Evolutionary conservation across 1,140 invertebrate species (phyloP), one percentile per base, ranked within the genome.

Genomic region (Drosophila nasuta): DNA sequence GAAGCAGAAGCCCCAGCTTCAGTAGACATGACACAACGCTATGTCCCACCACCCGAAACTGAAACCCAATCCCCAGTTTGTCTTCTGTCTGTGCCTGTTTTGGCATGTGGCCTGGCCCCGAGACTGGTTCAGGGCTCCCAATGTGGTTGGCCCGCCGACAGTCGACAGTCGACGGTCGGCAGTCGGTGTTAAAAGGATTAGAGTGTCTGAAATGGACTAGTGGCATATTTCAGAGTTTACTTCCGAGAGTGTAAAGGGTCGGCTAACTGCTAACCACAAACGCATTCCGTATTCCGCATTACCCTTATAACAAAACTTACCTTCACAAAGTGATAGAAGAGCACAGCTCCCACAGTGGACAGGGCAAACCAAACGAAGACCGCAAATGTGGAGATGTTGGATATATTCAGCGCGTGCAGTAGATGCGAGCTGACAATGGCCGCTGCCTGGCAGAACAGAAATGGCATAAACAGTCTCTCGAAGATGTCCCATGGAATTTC

Each of bases 251-350:
- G 57, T 46, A 15, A 38, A 52, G 25, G 52, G 15, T 25, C 35
- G 38, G 5, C 33, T 6, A 43, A 52, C 13, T 28, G 17, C 1
- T 38, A 20, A 41, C n/a, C 35, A 25, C 56, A 45, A 6, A 28
- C 20, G 5, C 11, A 28, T 48, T 20, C 41, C 20, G 20, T 25
- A 25, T 25, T 25, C 20, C 20, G 3, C 20, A 25, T 25, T 25
- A 25, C 20, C 20, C 10, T 6, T 5, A n/a, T n/a, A 25, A 8
- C 11, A 11, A 17, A 10, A 93, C 94, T 94, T 93, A 96, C 96
- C 95, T 96, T 96, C 45, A 97, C 93, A 92, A 96, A 96, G 82
- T 96, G 96, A 91, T 96, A 97, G 92, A 96, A 96, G 89, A 96
- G 94, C 2, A 96, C 95, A 1, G 95, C 95, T 7, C 95, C 95